Base-by-base conservation (phyloP, 1,140 invertebrate species). In the Drosophila pseudoananassae region DNA sequence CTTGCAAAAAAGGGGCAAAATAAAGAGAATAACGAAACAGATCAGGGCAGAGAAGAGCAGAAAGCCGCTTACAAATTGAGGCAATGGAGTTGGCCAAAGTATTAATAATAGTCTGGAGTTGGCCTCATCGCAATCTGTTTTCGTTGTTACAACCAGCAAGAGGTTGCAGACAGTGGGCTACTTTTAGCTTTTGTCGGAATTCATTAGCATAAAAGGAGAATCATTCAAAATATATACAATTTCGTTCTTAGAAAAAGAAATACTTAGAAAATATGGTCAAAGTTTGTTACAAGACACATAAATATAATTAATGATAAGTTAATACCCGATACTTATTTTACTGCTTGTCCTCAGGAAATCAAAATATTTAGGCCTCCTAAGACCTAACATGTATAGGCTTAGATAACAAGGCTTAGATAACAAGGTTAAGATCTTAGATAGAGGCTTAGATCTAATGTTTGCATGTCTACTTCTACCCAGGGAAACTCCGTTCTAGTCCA, bases 51-150 rank as follows among this genome's bases (percentile, higher is more conserved):
- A 43, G 43, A 12, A 46, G 29, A 43, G 15, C 40, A 36, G 51
- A 45, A 68, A 38, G 49, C 29, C 15, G 61, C 49, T 54, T 17
- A 68, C 61, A 46, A 68, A 47, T 43, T 68, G 38, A 20, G 47
- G 47, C 27, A 1, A n/a, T 9, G 49, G 47, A 68, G 49, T 36
- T 46, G 49, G 65, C 49, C 29, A 55, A 68, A 55, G 40, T 54
- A 68, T 55, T 68, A 68, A 55, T 66, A 68, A 69, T 55, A 69
- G 64, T 36, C 49, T 14, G 38, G 38, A 46, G 65, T 66, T 68
- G 15, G 61, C 29, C 49, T 9, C 61, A 53, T 68, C 47, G 60
- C 64, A 53, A 66, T 66, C 61, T 68, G 65, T 46, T 68, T 54
- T 66, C 38, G 61, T 54, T 68, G 65, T 38, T 36, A 29, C 27